phyloP scores from a whole-genome alignment of 2,888 invertebrate species.

The Clepsis dumicolana region DNA sequence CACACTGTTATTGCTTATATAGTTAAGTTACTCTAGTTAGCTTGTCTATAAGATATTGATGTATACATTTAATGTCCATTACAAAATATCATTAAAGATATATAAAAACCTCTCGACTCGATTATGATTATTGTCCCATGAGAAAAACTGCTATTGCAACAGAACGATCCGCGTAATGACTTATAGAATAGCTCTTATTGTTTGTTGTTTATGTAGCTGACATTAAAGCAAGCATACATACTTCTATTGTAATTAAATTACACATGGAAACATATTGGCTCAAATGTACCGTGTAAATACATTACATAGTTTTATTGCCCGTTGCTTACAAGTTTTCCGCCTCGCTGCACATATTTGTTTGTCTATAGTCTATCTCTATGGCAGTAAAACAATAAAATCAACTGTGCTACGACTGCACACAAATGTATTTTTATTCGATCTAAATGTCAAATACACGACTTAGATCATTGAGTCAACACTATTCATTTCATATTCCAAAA shows the following conservation, averaged over 20 bases:
- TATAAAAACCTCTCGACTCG: constrained; percentile 24
- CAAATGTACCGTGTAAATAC: constrained; percentile 12
- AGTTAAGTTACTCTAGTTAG: not conserved
- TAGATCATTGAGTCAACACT: not conserved
- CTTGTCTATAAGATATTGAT: not conserved
- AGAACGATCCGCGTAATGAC: constrained; percentile 16
- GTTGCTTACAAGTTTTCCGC: constrained; percentile 14
- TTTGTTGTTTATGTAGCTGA: not conserved
- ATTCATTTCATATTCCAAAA: no score
- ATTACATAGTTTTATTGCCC: constrained; percentile 1
- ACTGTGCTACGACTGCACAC: not conserved
- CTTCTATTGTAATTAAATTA: not conserved
- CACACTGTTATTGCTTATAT: no score
- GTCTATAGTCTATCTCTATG: not conserved
- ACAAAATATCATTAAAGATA: constrained; percentile 4
- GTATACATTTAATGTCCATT: not conserved
- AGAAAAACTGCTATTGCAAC: constrained; percentile 23
- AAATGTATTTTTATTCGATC: not conserved
- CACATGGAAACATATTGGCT: constrained; percentile 2
- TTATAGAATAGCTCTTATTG: constrained; percentile 12
- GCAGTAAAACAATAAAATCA: not conserved
- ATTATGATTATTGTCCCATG: constrained; percentile 31
- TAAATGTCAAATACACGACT: no score
- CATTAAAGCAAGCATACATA: constrained; percentile 6
- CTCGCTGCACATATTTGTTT: not conserved